phyloP scores from a whole-genome alignment of 2,797 vertebrate species.

The Meriones psammophilus region DNA sequence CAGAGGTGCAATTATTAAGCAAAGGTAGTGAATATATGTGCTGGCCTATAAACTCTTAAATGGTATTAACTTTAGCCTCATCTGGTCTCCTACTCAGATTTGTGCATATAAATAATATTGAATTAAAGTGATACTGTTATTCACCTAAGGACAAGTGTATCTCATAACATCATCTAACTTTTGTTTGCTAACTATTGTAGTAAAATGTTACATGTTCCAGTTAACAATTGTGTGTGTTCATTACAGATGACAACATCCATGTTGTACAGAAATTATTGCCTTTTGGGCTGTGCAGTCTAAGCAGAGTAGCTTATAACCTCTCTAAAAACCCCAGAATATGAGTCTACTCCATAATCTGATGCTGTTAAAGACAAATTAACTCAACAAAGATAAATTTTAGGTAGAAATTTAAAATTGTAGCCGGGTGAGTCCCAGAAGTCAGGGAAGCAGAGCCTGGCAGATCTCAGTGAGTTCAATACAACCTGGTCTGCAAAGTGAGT shows the following conservation, averaged over 20 bases:
- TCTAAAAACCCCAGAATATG: neutral
- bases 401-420: neutral
- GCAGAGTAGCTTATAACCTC: neutral
- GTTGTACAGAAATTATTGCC: neutral
- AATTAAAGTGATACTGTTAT: neutral
- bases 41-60: neutral
- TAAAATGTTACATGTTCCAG: neutral
- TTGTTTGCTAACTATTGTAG: neutral
- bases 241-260: neutral
- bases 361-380: neutral
- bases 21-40: neutral
- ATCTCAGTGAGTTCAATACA: no score
- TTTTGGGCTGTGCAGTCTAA: neutral
- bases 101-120: neutral
- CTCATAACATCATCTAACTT: neutral
- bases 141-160: neutral
- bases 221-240: neutral
- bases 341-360: neutral
- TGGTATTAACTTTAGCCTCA: neutral
- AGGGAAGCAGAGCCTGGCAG: no score
- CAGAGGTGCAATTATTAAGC: neutral
- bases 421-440: no score
- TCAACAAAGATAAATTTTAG: neutral
- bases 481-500: no score
- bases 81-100: neutral